phyloP scores from a whole-genome alignment of 2,797 vertebrate genomes.

The Remorina albescens region DNA sequence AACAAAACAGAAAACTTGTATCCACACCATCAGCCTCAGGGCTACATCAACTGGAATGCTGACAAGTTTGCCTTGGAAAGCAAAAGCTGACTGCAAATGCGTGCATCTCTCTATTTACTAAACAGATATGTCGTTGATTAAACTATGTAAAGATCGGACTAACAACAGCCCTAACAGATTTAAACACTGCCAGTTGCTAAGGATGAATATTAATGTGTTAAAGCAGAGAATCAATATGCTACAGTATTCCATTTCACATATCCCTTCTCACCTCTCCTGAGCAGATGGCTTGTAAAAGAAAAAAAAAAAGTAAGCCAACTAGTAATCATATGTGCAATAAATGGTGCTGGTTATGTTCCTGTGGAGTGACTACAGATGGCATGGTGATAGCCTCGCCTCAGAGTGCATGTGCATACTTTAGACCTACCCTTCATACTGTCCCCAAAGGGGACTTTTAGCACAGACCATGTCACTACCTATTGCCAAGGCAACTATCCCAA shows the following conservation, averaged over 20 bases:
- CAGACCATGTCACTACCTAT: slow-evolving; percentile 50
- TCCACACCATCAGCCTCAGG: not conserved
- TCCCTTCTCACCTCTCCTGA: slow-evolving; percentile 76
- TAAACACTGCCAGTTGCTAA: slow-evolving; percentile 40
- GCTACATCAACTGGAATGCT: not conserved
- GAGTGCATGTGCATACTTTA: slow-evolving; percentile 71
- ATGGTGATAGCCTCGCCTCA: slow-evolving; percentile 77
- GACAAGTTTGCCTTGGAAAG: not conserved
- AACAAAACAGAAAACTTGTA: too few relatives aligned
- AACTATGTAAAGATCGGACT: slow-evolving; percentile 6
- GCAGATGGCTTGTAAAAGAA: slow-evolving; percentile 85
- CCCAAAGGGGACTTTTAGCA: slow-evolving; percentile 64
- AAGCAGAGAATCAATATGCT: slow-evolving; percentile 68
- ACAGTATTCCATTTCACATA: slow-evolving; percentile 66
- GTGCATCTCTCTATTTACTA: not conserved
- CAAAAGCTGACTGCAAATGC: not conserved
- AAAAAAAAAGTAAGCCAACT: slow-evolving; percentile 69
- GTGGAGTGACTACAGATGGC: slow-evolving; percentile 86
- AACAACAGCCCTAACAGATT: slow-evolving; percentile 36
- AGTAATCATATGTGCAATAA: slow-evolving; percentile 88
- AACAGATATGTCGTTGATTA: slow-evolving; percentile 14
- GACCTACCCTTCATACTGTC: slow-evolving; percentile 66
- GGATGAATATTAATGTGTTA: slow-evolving; percentile 63
- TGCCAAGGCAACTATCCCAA: slow-evolving; percentile 54
- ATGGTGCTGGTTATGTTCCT: slow-evolving; percentile 86